These are phyloP conservation scores for Entomobrya proxima DNA, from an alignment of 2,888 invertebrate species.

Conservation along the genomic window DNA sequence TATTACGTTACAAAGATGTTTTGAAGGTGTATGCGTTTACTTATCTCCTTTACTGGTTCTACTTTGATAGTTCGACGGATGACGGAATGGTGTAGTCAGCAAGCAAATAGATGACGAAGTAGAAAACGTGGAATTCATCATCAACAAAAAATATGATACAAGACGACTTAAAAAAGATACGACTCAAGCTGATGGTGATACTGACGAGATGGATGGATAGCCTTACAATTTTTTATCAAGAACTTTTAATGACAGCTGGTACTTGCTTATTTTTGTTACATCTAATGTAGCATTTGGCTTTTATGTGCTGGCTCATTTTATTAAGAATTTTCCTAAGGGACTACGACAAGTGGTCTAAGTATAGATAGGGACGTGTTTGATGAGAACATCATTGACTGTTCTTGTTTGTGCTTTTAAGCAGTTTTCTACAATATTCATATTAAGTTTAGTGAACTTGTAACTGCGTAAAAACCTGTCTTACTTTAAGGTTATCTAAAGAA, in stretches of 20 bases:
- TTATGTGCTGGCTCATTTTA: conserved; percentile 59
- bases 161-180: conserved; percentile 1
- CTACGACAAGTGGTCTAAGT: background rate
- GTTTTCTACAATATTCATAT: too few relatives aligned
- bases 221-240: conserved; percentile 56
- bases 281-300: background rate
- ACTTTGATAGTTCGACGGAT: conserved; percentile 13
- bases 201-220: conserved; percentile 54
- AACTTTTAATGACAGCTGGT: conserved; percentile 61
- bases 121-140: conserved; percentile 40
- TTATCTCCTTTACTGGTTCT: background rate
- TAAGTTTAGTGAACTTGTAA: too few relatives aligned
- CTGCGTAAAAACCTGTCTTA: too few relatives aligned
- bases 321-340: conserved; percentile 9
- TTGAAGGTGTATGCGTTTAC: conserved; percentile 42
- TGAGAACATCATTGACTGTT: too few relatives aligned
- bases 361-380: too few relatives aligned
- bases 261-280: background rate
- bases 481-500: too few relatives aligned
- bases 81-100: conserved; percentile 31
- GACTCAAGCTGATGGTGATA: conserved; percentile 12
- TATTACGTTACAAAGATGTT: conserved; percentile 48
- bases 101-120: conserved; percentile 53
- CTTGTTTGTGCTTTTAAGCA: too few relatives aligned
- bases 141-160: conserved; percentile 49